phyloP scores from a whole-genome alignment of 1,140 invertebrate genomes.

The Odontomachus brunneus region DNA sequence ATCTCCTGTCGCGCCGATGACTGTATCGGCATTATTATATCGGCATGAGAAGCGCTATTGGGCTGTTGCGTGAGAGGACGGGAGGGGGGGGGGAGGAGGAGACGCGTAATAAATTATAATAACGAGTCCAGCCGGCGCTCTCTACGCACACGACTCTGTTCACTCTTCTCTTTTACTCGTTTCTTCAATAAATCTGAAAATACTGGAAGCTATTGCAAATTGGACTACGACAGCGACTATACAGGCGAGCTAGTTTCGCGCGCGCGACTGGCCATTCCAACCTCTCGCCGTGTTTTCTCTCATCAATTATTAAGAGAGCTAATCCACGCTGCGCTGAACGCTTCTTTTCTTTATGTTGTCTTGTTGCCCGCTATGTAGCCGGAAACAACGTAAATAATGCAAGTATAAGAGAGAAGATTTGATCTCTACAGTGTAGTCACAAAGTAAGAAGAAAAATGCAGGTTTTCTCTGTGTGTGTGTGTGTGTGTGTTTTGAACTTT shows the following conservation, averaged over 20 bases:
- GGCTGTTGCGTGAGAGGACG: constrained; percentile 33
- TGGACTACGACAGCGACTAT: background rate
- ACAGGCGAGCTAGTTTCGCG: constrained; percentile 9
- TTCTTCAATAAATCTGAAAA: constrained; percentile 28
- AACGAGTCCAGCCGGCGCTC: background rate
- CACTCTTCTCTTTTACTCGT: background rate
- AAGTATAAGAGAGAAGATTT: constrained; percentile 10
- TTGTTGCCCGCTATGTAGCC: background rate
- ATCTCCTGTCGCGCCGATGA: background rate
- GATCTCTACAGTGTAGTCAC: background rate
- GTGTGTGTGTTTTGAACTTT: no score
- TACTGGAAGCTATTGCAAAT: constrained; percentile 24
- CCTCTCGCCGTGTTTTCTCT: constrained; percentile 32
- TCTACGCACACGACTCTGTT: background rate
- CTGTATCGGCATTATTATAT: constrained; percentile 31
- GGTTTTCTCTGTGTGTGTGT: background rate
- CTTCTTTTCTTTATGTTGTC: background rate
- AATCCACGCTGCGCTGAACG: constrained; percentile 2
- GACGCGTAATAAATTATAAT: constrained; percentile 20
- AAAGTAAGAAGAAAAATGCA: background rate
- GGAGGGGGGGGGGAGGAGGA: no score
- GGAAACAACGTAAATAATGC: background rate
- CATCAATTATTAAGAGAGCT: constrained; percentile 23
- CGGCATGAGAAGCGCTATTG: background rate
- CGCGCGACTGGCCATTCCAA: no score